Base-by-base conservation (phyloP, 2,113 vertebrate genomes). In the Ceyx cyanopectus region DNA sequence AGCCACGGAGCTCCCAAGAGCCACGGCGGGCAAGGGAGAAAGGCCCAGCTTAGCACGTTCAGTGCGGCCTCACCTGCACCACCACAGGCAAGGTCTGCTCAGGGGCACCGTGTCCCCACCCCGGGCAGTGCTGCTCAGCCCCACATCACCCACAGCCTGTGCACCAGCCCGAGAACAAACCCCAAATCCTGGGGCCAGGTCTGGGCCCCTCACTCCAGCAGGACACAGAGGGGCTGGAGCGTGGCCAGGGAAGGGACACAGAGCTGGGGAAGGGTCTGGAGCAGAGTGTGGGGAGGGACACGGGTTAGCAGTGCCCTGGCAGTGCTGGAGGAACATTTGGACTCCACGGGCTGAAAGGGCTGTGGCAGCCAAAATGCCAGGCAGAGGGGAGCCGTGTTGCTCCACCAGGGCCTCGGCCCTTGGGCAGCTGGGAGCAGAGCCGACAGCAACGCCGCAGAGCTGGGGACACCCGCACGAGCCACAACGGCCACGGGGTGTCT, bases 401-500 rank as follows among this genome's bases (percentile, higher is more conserved):
- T 5, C 2, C 6, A 9, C 41, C 2, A 4, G 1, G 18, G 27
- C 11, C n/a, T 6, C 40, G 2, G 0, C 6, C 37, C 29, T 3
- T 1, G 0, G 53, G 15, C 22, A 12, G 10, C 6, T 9, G 32
- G 3, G 6, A 57, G 3, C 9, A 0, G 10, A 30, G 9, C 13
- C 1, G 1, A 3, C 1, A 15, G 5, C 40, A 5, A 22, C 0
- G 2, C 22, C 0, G 12, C 57, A 21, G 7, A 17, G 50, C 22
- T 37, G 0, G 1, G 1, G 48, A 21, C 5, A 22, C 23, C 10
- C 18, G 62, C 29, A 23, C 50, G 5, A 50, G 3, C 40, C 6
- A 20, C 76, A n/a, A 12, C 15, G 9, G 6, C 41, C 21, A 3
- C 57, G 4, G 45, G 43, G 13, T 0, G 1, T 5, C 68, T 8